phyloP scores from a whole-genome alignment of 2,888 invertebrate genomes.

The Orthonychiurus folsomi region DNA sequence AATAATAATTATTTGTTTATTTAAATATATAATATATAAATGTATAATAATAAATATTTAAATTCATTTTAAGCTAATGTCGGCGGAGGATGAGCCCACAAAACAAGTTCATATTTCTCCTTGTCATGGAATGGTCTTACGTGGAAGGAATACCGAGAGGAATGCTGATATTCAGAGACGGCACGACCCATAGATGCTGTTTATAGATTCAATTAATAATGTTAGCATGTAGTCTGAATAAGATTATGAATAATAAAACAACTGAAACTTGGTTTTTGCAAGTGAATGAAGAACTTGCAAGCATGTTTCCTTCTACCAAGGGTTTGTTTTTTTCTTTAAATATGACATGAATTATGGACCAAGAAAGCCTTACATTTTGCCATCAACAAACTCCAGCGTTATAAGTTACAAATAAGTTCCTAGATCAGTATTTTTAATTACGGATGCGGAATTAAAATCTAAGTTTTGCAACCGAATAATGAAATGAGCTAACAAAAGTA shows the following conservation, averaged over 20 bases:
- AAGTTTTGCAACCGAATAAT: too few relatives aligned
- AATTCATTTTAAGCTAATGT: slow-evolving; percentile 46
- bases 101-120: slow-evolving; percentile 47
- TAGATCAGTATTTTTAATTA: too few relatives aligned
- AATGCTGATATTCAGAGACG: slow-evolving; percentile 43
- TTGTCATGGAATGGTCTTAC: slow-evolving; percentile 51
- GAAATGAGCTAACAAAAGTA: too few relatives aligned
- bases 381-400: too few relatives aligned
- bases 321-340: too few relatives aligned
- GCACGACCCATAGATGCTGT: background rate
- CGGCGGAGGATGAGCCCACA: slow-evolving; percentile 51
- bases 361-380: too few relatives aligned
- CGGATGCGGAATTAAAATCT: too few relatives aligned
- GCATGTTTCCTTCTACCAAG: too few relatives aligned
- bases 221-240: background rate
- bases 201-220: background rate
- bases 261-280: too few relatives aligned
- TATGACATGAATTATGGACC: too few relatives aligned
- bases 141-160: slow-evolving; percentile 47
- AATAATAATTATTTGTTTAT: slow-evolving; percentile 8
- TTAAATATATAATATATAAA: background rate
- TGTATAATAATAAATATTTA: background rate
- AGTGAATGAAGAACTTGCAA: too few relatives aligned
- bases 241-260: background rate
- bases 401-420: too few relatives aligned